Evolutionary conservation across 1,140 invertebrate species (phyloP), one percentile per base, ranked within the genome.

Genomic region (Zaprionus africanus): DNA sequence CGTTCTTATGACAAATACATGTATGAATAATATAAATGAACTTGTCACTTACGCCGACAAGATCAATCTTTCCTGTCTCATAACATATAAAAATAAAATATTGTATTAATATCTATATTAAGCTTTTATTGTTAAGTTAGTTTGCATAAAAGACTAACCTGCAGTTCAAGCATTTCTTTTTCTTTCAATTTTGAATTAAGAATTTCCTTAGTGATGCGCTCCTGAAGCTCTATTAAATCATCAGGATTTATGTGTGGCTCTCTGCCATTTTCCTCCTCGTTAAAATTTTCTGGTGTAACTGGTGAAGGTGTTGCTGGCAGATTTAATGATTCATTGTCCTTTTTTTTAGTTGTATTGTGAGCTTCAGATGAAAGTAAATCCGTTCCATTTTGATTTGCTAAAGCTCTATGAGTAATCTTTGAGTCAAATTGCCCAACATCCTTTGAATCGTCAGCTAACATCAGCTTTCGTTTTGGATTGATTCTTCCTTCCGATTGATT

Each of bases 161-260:
- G 91, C 28, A 93, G 73, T 71, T 91, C 91, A 15, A 88, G 65
- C 91, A 92, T 90, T 84, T 92, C 91, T 28, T 85, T 91, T 79
- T 85, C 86, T 46, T 92, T 79, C 41, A 93, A 78, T 71, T 93
- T 93, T 4, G 92, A 92, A 75, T 92, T 93, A 26, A 92, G 79
- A 72, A 92, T 93, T 76, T 93, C 88, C 67, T 92, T 92, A 28
- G 91, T 84, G 49, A 93, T 92, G 36, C 90, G 90, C 54, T 92
- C 80, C 57, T 93, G 90, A 17, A 92, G 80, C 69, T 92, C 88
- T 26, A 92, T 69, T 59, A 93, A 78, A 67, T 91, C 87, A 38
- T 91, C 82, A 5, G 88, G 66, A 51, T 90, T 92, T 24, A 86
- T 83, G 22, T 68, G 81, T 22, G 58, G 36, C 34, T 56, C 75